Evolutionary conservation across 2,888 invertebrate genomes (phyloP), one percentile per base, ranked within the genome.

Genomic region (Agonopterix heracliana): DNA sequence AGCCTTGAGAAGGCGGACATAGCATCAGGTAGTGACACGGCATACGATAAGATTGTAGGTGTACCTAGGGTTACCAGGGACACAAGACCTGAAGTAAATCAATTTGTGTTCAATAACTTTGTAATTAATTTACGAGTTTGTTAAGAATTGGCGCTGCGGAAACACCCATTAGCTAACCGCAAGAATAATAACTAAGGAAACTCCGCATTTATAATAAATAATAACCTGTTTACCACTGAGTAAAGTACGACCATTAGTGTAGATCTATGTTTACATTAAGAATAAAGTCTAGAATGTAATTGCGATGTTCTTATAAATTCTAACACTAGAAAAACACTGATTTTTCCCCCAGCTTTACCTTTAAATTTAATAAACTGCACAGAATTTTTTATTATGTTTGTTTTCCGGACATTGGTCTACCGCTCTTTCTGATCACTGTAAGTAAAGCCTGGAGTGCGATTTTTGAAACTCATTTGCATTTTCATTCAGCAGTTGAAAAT

Each of bases 1-100:
- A 52, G 46, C 63, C 66, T 63, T 61, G 63, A 51, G 46, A 55
- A 64, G 57, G 57, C 66, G 66, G 64, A 66, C 59, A 58, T 60
- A 54, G 53, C 61, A 63, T 61, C 60, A 51, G 45, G 51, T 57
- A 59, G 57, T 56, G 58, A 57, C 54, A 56, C 51, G 52, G 42
- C 52, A 52, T 47, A 42, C 45, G 47, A 41, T 42, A 40, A 34
- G 13, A 40, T 45, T 36, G 34, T 48, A 45, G 46, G 44, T 50
- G 48, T 17, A 40, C 34, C 14, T 59, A 63, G 63, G 62, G 60
- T 56, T 54, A 56, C 59, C 61, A 59, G 42, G 43, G 44, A 45
- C 11, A 11, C 34, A 26, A 26, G 26, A 26, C 26, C 26, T 26
- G 26, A 26, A 26, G 7, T 34, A 9, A 35, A 35, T n/a, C 26